Conservation (phyloP, 2,797 vertebrate genomes). For the Ataeniobius toweri region DNA sequence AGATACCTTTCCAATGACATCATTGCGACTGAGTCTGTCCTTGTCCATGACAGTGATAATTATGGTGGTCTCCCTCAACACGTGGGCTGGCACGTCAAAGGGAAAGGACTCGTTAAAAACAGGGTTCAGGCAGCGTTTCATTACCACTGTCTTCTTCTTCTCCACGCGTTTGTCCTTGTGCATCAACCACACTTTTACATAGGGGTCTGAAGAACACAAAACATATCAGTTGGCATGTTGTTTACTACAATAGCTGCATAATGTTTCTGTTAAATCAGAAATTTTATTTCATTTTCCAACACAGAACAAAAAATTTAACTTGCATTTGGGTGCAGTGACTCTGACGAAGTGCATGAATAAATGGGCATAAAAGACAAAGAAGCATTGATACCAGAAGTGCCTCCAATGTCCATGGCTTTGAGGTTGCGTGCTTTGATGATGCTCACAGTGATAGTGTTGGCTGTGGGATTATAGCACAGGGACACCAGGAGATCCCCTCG, state of each 20-base stretch:
- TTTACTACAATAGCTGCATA: slow-evolving; percentile 2
- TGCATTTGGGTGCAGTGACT: slow-evolving; percentile 22
- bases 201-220: slow-evolving; percentile 84
- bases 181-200: slow-evolving; percentile 99
- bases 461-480: slow-evolving; percentile 97
- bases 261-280: background rate
- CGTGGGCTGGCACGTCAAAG: slow-evolving; percentile 96
- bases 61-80: slow-evolving; percentile 97
- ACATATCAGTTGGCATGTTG: background rate
- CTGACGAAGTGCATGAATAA: slow-evolving; percentile 15
- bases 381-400: slow-evolving; percentile 90
- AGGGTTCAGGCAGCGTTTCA: slow-evolving; percentile 97
- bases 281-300: background rate
- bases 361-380: slow-evolving; percentile 30
- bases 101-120: slow-evolving; percentile 98
- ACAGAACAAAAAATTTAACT: slow-evolving; percentile 2
- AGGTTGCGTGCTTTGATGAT: slow-evolving; percentile 99
- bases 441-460: slow-evolving; percentile 97
- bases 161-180: slow-evolving; percentile 98
- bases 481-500: slow-evolving; percentile 84
- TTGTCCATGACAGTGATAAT: slow-evolving; percentile 99
- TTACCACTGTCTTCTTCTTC: slow-evolving; percentile 99
- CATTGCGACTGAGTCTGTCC: slow-evolving; percentile 97
- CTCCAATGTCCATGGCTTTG: slow-evolving; percentile 99
- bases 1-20: slow-evolving; percentile 97